phyloP scores from a whole-genome alignment of 2,113 vertebrate species.

The Halichoeres trimaculatus region DNA sequence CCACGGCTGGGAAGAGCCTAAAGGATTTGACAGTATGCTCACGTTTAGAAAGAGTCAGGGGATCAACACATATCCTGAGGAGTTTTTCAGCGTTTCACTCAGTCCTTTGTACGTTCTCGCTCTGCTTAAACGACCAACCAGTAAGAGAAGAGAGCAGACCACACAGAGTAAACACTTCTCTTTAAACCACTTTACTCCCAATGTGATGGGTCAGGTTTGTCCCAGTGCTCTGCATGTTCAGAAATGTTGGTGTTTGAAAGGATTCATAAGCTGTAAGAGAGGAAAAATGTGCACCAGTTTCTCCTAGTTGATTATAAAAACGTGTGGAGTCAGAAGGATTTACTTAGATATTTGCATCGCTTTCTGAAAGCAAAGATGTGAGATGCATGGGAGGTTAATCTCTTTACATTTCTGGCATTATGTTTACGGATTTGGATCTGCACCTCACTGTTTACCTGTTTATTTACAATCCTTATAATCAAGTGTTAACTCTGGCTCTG shows the following conservation, averaged over 20 bases:
- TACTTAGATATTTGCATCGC: neutral
- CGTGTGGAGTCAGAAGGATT: neutral
- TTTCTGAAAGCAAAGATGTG: neutral
- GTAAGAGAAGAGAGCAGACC: neutral
- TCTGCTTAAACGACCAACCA: neutral
- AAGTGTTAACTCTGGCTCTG: neutral
- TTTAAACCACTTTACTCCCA: neutral
- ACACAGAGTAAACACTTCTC: neutral
- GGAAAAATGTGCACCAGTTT: neutral
- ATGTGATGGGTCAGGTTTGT: neutral
- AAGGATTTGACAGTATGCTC: conserved; percentile 32
- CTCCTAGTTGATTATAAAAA: neutral
- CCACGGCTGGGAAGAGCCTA: conserved; percentile 18
- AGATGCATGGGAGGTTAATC: neutral
- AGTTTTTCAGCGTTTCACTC: conserved; percentile 19
- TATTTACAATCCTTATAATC: neutral
- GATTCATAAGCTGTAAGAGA: too few species aligned
- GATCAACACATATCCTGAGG: neutral
- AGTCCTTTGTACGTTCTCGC: neutral
- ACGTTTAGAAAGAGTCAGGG: conserved; percentile 10
- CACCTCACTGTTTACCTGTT: neutral
- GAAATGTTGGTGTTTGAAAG: too few species aligned
- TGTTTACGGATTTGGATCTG: neutral
- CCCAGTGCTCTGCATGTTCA: too few species aligned
- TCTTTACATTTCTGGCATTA: neutral